Evolutionary conservation across 2,797 vertebrate species (phyloP).

Genomic region (Arremon brunneinucha): DNA sequence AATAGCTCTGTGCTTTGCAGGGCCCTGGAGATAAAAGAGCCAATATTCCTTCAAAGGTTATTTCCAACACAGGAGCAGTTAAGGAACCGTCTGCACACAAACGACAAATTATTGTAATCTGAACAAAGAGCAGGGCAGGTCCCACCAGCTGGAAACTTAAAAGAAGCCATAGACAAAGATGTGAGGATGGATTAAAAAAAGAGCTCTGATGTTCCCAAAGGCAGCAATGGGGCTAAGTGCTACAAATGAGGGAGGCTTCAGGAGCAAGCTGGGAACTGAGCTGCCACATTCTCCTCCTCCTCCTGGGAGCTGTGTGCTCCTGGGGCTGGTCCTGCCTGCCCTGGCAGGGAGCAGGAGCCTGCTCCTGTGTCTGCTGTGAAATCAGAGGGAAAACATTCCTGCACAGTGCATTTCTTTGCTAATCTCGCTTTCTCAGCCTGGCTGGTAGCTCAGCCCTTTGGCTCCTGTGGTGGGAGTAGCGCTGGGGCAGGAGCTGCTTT

Average conservation of each 20-base stretch:
- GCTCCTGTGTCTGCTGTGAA: background rate
- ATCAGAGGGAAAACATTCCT: background rate
- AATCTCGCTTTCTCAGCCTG: background rate
- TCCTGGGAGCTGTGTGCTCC: background rate
- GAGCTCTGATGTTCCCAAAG: background rate
- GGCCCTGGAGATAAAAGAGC: constrained; percentile 67
- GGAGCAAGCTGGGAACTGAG: background rate
- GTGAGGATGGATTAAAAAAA: background rate
- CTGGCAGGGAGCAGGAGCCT: background rate
- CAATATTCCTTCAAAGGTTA: constrained; percentile 61
- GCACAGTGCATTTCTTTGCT: background rate
- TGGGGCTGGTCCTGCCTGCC: background rate
- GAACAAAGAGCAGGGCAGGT: constrained; percentile 63
- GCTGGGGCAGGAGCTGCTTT: background rate
- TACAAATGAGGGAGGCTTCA: constrained; percentile 37
- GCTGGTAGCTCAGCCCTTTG: background rate
- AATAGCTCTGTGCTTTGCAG: constrained; percentile 61
- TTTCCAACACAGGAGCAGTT: constrained; percentile 68
- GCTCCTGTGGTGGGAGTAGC: background rate
- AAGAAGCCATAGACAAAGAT: constrained; percentile 23
- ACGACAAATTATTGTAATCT: constrained; percentile 73
- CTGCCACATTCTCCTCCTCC: background rate
- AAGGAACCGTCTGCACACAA: constrained; percentile 59
- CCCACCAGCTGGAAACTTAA: constrained; percentile 33
- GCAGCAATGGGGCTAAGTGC: constrained; percentile 36